These are phyloP conservation scores for Orchesella cincta DNA, from an alignment of 1,140 invertebrate genomes.

Conservation along the genomic window DNA sequence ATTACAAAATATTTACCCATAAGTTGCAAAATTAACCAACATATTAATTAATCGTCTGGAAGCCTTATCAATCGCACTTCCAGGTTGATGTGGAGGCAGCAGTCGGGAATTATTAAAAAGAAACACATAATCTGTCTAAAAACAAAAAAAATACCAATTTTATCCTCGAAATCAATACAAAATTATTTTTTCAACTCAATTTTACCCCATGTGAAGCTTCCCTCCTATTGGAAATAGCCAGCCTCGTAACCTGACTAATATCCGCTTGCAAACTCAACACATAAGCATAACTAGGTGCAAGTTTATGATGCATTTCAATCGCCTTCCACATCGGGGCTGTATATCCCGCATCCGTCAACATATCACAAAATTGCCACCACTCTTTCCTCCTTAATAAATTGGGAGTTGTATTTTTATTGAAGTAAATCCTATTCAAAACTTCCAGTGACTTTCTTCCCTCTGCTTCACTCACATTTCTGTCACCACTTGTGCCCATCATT, in stretches of 20 bases:
- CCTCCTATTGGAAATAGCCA: background rate
- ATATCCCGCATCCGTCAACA: no score
- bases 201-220: background rate
- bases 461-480: no score
- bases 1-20: background rate
- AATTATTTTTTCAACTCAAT: no score
- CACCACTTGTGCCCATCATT: no score
- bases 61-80: background rate
- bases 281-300: background rate
- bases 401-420: no score
- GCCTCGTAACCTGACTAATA: background rate
- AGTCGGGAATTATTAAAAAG: background rate
- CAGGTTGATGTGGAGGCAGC: background rate
- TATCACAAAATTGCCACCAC: background rate
- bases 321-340: slow-evolving; percentile 2
- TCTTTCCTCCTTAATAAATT: no score
- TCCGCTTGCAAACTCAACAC: background rate
- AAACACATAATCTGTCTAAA: background rate
- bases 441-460: no score
- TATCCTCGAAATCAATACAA: no score
- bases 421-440: no score
- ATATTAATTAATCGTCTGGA: background rate
- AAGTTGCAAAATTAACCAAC: background rate
- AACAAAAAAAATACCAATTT: no score
- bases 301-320: background rate